A percentile compares a stretch with the other conserved stretches of the same genome.
Conservation (phyloP, 37 sponge, comb jelly and placozoan species). For the Geodia barretti region DNA sequence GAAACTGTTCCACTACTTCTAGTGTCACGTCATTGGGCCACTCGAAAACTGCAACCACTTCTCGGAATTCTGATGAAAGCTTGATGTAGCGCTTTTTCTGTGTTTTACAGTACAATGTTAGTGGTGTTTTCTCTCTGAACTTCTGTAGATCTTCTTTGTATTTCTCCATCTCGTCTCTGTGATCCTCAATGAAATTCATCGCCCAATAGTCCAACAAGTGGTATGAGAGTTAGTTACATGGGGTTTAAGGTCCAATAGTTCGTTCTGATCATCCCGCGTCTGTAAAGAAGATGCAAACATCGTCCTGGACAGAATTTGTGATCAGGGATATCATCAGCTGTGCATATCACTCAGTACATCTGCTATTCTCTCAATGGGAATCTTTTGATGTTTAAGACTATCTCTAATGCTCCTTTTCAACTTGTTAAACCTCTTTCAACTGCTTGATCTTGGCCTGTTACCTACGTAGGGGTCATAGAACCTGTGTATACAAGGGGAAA, state of each 20-base stretch:
- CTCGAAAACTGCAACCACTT: background rate
- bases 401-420: background rate
- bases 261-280: background rate
- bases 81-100: background rate
- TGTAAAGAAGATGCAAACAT: background rate
- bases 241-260: background rate
- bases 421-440: background rate
- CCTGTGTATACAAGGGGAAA: too few species aligned
- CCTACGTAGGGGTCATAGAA: too few species aligned
- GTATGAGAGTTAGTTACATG: background rate
- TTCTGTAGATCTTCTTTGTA: background rate
- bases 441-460: background rate
- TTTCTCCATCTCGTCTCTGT: background rate
- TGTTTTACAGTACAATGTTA: background rate
- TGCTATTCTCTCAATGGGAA: background rate
- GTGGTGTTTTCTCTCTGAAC: background rate
- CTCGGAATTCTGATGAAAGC: background rate
- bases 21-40: background rate
- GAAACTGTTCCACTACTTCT: background rate
- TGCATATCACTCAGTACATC: background rate
- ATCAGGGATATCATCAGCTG: background rate
- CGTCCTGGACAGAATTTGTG: background rate
- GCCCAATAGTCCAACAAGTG: background rate
- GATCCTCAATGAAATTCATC: background rate
- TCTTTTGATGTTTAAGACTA: background rate